A percentile compares a stretch with the other conserved stretches of the same genome.
phyloP scores from a whole-genome alignment of 2,797 vertebrate genomes.

The Sebastes reedi region DNA sequence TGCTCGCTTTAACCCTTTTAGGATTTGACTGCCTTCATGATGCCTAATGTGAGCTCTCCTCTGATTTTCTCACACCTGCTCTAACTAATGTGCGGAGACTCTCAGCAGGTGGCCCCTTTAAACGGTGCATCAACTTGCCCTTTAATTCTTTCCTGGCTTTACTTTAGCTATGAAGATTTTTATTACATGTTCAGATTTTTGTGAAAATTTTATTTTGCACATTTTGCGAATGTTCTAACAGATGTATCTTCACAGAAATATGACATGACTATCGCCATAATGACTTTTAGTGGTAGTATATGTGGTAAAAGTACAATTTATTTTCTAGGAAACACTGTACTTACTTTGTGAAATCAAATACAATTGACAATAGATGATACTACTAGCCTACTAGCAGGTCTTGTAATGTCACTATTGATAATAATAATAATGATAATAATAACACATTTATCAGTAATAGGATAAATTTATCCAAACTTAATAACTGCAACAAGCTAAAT shows the following conservation, averaged over 20 bases:
- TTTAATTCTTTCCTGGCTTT: too few relatives aligned
- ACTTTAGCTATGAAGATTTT: neutral
- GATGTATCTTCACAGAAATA: neutral
- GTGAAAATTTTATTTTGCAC: neutral
- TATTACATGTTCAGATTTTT: neutral
- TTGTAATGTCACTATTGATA: neutral
- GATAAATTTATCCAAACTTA: neutral
- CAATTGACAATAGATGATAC: neutral
- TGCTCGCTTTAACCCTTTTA: neutral
- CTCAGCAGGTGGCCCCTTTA: neutral
- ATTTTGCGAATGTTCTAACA: neutral
- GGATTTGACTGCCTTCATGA: conserved; percentile 23
- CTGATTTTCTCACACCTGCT: conserved; percentile 2
- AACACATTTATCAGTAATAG: neutral
- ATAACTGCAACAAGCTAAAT: neutral
- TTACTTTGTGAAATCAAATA: neutral
- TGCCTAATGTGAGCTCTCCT: neutral
- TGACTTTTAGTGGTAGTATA: neutral
- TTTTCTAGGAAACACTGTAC: neutral
- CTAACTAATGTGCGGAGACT: neutral
- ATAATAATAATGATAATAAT: neutral
- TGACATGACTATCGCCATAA: neutral
- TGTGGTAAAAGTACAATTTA: neutral
- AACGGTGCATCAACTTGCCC: neutral
- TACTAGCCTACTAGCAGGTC: too few relatives aligned